phyloP scores from a whole-genome alignment of 2,888 invertebrate genomes.

The Cephus runcator region DNA sequence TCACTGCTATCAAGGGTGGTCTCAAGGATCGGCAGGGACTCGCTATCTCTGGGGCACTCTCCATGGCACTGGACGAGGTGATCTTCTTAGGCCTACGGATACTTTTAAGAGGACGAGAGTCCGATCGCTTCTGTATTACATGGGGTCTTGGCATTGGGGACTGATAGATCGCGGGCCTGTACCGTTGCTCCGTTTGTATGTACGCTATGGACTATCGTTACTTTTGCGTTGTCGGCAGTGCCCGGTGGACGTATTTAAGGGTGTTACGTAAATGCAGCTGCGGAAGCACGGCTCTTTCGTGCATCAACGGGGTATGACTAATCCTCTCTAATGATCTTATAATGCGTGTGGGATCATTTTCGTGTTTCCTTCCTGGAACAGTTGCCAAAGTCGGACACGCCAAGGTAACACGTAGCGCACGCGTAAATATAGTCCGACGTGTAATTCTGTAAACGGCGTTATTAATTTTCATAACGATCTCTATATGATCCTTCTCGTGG shows the following conservation, averaged over 20 bases:
- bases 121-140: not conserved
- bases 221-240: not conserved
- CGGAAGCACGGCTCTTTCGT: not conserved
- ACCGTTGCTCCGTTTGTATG: not conserved
- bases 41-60: slow-evolving; percentile 89
- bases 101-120: not conserved
- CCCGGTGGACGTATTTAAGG: not conserved
- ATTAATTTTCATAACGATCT: not conserved
- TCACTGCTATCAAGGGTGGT: slow-evolving; percentile 83
- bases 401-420: not conserved
- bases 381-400: not conserved
- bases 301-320: not conserved
- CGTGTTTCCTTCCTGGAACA: not conserved
- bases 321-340: not conserved
- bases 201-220: not conserved
- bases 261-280: not conserved
- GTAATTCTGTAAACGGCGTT: not conserved
- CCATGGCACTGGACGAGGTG: slow-evolving; percentile 89
- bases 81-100: slow-evolving; percentile 15
- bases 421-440: not conserved
- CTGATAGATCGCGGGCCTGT: not conserved
- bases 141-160: too few relatives aligned
- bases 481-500: not conserved
- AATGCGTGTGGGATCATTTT: not conserved
- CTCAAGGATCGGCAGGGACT: slow-evolving; percentile 85